Evolutionary conservation across 2,888 invertebrate genomes (phyloP).

Genomic region (Drosophila nr. fundita): DNA sequence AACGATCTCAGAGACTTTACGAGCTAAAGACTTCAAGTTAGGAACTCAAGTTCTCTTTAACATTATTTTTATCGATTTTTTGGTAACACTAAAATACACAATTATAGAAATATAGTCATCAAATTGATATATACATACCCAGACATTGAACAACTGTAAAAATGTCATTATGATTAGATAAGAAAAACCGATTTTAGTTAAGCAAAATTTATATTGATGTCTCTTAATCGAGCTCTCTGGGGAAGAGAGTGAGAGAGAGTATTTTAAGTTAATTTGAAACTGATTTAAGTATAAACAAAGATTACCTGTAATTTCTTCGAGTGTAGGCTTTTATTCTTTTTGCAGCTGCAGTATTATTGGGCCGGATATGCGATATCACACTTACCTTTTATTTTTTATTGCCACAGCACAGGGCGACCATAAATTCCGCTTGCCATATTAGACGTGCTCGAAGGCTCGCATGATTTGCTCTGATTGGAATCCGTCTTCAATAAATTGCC

Average conservation of each 20-base stretch:
- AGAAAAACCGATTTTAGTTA: background rate
- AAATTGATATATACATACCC: background rate
- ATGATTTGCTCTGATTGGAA: conserved; percentile 79
- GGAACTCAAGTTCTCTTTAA: background rate
- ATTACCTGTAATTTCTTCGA: background rate
- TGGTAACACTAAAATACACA: background rate
- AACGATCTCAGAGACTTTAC: background rate
- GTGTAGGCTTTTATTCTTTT: background rate
- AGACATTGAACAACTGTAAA: background rate
- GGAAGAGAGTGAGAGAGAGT: too few species aligned
- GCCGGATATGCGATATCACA: conserved; percentile 70
- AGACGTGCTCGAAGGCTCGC: conserved; percentile 53
- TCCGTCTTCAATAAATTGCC: conserved; percentile 77
- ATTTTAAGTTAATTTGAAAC: too few species aligned
- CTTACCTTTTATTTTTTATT: conserved; percentile 79
- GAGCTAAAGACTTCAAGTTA: background rate
- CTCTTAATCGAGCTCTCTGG: too few species aligned
- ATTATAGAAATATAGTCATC: background rate
- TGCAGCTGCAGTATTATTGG: conserved; percentile 5
- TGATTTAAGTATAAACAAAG: too few species aligned
- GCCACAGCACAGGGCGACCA: conserved; percentile 64
- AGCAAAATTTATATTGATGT: background rate
- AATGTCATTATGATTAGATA: background rate
- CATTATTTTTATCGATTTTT: background rate
- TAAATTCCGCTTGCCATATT: conserved; percentile 75